phyloP scores from a whole-genome alignment of 2,113 vertebrate genomes.

The Forbesichthys papilliferus region DNA sequence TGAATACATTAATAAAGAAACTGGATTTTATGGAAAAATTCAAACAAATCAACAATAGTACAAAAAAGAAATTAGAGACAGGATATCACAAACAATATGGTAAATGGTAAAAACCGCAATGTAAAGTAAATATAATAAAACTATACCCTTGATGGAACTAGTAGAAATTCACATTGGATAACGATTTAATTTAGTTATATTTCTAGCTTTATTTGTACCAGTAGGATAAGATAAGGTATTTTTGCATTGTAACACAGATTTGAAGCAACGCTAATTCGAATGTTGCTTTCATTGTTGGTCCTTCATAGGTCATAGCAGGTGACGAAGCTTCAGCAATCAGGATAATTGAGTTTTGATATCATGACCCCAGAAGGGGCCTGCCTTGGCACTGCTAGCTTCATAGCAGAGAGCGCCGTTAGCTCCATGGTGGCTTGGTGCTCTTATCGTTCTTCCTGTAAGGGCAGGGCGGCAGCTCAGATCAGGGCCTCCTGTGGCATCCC shows the following conservation, averaged over 20 bases:
- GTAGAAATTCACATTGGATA: background rate
- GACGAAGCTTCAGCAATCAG: background rate
- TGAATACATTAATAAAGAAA: no score
- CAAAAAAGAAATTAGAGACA: no score
- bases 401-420: slow-evolving; percentile 23
- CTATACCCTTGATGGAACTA: no score
- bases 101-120: no score
- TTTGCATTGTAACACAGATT: background rate
- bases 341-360: slow-evolving; percentile 59
- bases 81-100: no score
- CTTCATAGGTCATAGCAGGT: slow-evolving; percentile 10
- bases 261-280: slow-evolving; percentile 13
- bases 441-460: slow-evolving; percentile 62
- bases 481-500: slow-evolving; percentile 18
- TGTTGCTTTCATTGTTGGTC: slow-evolving; percentile 21
- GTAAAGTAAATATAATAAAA: no score
- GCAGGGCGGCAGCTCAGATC: slow-evolving; percentile 26
- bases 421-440: slow-evolving; percentile 14
- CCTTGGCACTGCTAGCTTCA: slow-evolving; percentile 27
- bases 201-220: no score
- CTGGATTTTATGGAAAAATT: no score
- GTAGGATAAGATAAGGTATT: no score
- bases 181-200: no score
- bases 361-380: slow-evolving; percentile 28
- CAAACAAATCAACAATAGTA: no score